Evolutionary conservation across 1,140 invertebrate genomes (phyloP).

Genomic region (Rhysida immarginata): DNA sequence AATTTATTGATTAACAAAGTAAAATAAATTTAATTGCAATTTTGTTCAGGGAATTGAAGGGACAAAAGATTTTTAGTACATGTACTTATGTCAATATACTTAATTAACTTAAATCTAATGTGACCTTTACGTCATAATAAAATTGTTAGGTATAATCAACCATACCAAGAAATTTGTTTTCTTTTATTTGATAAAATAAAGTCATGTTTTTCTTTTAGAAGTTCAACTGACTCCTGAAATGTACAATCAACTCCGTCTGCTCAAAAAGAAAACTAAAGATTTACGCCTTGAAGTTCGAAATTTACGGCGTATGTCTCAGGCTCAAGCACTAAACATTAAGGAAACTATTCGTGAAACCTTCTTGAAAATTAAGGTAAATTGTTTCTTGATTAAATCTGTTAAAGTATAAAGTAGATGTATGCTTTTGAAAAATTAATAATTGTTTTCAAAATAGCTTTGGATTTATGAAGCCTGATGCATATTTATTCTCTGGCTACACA

Average conservation of each 20-base stretch:
- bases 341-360: slow-evolving; percentile 78
- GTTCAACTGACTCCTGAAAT: slow-evolving; percentile 62
- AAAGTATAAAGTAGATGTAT: slow-evolving; percentile 15
- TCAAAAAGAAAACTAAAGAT: slow-evolving; percentile 82
- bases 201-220: slow-evolving; percentile 26
- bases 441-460: too few relatives aligned
- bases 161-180: too few relatives aligned
- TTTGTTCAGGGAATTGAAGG: too few relatives aligned
- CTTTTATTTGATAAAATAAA: not conserved
- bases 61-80: too few relatives aligned
- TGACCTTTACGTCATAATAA: too few relatives aligned
- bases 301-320: slow-evolving; percentile 70
- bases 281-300: slow-evolving; percentile 73
- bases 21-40: too few relatives aligned
- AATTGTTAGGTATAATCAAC: too few relatives aligned
- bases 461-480: too few relatives aligned
- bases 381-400: slow-evolving; percentile 13
- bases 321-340: slow-evolving; percentile 73
- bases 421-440: not conserved
- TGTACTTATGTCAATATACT: too few relatives aligned
- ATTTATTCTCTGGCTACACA: too few relatives aligned
- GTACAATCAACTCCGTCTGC: slow-evolving; percentile 62
- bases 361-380: slow-evolving; percentile 26
- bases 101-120: too few relatives aligned
- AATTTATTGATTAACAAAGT: too few relatives aligned